Conservation (phyloP, 1,140 invertebrate species). For the Camponotus vicinus region DNA sequence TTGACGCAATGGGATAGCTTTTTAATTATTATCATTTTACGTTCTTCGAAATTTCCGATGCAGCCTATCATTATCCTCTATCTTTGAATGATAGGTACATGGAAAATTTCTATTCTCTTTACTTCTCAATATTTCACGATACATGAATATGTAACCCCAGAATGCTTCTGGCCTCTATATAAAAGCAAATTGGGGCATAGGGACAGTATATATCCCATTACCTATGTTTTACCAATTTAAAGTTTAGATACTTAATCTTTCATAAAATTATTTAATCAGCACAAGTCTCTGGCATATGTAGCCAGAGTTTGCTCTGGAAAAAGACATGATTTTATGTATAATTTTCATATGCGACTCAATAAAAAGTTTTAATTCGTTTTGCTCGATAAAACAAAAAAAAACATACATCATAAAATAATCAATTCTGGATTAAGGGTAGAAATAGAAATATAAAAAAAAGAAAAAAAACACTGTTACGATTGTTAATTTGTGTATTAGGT, state of each 20-base stretch:
- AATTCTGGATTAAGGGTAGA: not conserved
- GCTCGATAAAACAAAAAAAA: conserved; percentile 35
- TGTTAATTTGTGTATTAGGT: conserved; percentile 66
- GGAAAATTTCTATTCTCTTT: conserved; percentile 65
- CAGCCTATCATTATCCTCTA: conserved; percentile 64
- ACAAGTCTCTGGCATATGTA: not conserved
- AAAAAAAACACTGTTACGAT: conserved; percentile 30
- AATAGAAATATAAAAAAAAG: conserved; percentile 28
- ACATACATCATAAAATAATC: conserved; percentile 25
- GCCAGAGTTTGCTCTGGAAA: conserved; percentile 44
- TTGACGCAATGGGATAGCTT: conserved; percentile 74
- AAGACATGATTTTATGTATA: conserved; percentile 44
- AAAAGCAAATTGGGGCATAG: conserved; percentile 79
- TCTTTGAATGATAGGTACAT: conserved; percentile 41
- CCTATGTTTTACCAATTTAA: conserved; percentile 69
- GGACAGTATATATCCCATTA: conserved; percentile 78
- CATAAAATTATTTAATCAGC: conserved; percentile 35
- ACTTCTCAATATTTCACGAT: conserved; percentile 73
- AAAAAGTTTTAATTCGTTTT: conserved; percentile 36
- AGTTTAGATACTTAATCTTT: conserved; percentile 42
- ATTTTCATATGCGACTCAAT: conserved; percentile 34
- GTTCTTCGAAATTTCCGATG: conserved; percentile 74
- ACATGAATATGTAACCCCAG: conserved; percentile 79
- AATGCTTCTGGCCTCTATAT: conserved; percentile 77
- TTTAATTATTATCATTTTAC: conserved; percentile 67